A percentile compares a stretch with the other conserved stretches of the same genome.
Conservation (phyloP, 2,797 vertebrate species). For the Eurystomus glaucurus region DNA sequence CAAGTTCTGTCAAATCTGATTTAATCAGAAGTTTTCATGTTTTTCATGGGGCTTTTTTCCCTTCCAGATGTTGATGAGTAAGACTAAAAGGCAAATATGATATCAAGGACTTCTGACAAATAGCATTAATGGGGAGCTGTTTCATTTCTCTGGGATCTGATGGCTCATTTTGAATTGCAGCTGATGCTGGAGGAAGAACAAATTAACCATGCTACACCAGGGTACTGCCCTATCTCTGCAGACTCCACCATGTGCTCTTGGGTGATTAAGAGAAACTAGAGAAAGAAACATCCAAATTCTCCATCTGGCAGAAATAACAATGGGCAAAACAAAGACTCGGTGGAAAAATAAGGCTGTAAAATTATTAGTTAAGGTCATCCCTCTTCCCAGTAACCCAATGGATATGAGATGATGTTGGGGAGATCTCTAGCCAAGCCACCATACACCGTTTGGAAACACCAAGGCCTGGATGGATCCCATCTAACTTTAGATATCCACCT, state of each 20-base stretch:
- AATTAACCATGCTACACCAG: neutral
- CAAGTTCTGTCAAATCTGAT: constrained; percentile 24
- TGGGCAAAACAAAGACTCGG: neutral
- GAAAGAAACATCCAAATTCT: neutral
- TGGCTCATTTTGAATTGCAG: neutral
- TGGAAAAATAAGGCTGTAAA: neutral
- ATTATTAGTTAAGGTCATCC: neutral
- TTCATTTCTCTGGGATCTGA: neutral
- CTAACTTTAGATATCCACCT: neutral
- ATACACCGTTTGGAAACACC: neutral
- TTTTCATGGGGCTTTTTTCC: neutral
- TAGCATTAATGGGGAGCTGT: neutral
- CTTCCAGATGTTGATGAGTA: neutral
- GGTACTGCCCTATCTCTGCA: neutral
- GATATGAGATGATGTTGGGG: fast-evolving
- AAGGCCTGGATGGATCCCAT: neutral
- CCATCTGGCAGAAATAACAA: neutral
- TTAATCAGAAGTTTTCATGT: neutral
- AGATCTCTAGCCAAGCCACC: neutral
- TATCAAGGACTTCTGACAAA: constrained; percentile 22
- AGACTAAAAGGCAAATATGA: constrained; percentile 1
- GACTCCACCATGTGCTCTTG: neutral
- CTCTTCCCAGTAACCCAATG: neutral
- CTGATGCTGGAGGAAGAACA: neutral
- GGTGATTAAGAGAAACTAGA: neutral